Evolutionary conservation across 2,113 vertebrate genomes (phyloP).

Genomic region (Pseudopipra pipra): DNA sequence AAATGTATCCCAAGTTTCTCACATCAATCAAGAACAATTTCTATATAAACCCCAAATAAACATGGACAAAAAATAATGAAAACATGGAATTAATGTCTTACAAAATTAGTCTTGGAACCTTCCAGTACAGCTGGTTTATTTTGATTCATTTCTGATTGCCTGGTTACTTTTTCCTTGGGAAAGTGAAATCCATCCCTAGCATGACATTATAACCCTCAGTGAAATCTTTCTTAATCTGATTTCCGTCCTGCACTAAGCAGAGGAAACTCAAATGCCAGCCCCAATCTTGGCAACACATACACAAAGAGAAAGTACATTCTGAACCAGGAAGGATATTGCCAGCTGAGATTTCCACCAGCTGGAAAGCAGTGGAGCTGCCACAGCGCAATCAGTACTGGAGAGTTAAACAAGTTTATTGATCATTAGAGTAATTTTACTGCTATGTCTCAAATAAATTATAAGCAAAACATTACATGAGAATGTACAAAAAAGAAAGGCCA

Average conservation of each 20-base stretch:
- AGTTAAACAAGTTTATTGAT: not conserved
- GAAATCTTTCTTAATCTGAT: slow-evolving; percentile 1
- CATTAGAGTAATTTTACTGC: not conserved
- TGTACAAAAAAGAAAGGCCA: not conserved
- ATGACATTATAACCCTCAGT: not conserved
- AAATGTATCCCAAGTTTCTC: not conserved
- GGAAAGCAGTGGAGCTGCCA: not conserved
- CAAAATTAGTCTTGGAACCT: not conserved
- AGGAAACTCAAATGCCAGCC: not conserved
- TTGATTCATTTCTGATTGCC: not conserved
- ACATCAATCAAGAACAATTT: not conserved
- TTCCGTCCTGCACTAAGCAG: not conserved
- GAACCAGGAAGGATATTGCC: not conserved
- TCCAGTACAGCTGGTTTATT: not conserved
- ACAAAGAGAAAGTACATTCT: not conserved
- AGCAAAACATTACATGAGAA: not conserved
- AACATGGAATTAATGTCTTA: not conserved
- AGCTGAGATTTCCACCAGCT: not conserved
- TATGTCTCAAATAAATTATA: not conserved
- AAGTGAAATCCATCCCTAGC: not conserved
- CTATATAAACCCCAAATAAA: not conserved
- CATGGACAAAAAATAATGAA: not conserved
- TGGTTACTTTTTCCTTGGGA: not conserved
- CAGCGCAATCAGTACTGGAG: not conserved
- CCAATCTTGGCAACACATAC: not conserved